Base-by-base conservation (phyloP, 2,113 vertebrate species). In the Tachysurus vachellii region DNA sequence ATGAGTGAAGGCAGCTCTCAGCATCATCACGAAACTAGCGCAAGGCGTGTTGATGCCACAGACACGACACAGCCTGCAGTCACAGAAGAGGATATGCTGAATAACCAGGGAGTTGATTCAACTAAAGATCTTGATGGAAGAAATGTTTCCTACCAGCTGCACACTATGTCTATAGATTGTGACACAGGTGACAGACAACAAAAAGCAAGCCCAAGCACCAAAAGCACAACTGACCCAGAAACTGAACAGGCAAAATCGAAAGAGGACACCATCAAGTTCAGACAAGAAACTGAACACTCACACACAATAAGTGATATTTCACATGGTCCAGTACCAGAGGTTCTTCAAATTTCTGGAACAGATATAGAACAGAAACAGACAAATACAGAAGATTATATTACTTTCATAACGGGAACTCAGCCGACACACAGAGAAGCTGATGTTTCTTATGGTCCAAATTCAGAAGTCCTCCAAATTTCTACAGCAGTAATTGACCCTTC, bases 101-200 rank as follows among this genome's bases (percentile, higher is more conserved):
- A 59, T 59, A 36, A 59, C 59, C 77, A 80, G 77, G 53, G 77
- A 57, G 77, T 31, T 80, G 77, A 79, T 79, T 28, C 50, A 79
- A 9, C 76, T 56, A 28, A 54, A 79, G 23, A 56, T 79, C 76
- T n/a, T 79, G n/a, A 28, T 28, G 53, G 2, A 50, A 54, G 50
- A 31, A 79, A 14, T 54, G 23, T 28, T 53, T 79, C 11, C 28
- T 8, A n/a, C 17, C 26, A 54, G 11, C 76, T 54, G 54, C 23
- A n/a, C 4, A 14, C 50, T 26, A 5, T 54, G 31, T 36, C n/a
- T 36, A 36, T 6, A 28, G 6, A 57, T 80, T 36, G 16, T 80
- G 77, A 57, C 16, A 80, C 77, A 19, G 16, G 36, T 36, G 21
- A 76, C 26, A 76, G 12, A 80, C 77, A 59, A 19, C 53, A 80